Evolutionary conservation across 2,113 vertebrate species (phyloP).

Genomic region (Mus pahari): DNA sequence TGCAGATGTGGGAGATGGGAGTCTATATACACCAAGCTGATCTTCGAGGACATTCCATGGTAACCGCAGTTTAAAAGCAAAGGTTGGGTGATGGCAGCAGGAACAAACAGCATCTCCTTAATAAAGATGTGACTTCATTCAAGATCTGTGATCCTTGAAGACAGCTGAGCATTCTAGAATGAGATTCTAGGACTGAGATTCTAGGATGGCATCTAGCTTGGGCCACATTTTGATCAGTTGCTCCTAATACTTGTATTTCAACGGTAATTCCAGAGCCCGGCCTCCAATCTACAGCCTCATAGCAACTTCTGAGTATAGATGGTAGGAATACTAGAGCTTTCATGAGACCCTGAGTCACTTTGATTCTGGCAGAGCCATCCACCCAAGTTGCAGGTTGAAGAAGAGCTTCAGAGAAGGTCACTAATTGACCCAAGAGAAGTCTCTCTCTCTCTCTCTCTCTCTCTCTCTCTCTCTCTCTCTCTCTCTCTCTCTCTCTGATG

Average conservation of each 20-base stretch:
- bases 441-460: background rate
- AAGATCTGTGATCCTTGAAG: background rate
- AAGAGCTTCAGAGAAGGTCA: background rate
- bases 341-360: background rate
- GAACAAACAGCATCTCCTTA: background rate
- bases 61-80: background rate
- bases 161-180: background rate
- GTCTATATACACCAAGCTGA: background rate
- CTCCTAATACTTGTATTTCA: background rate
- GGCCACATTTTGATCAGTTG: background rate
- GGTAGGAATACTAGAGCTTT: background rate
- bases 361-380: background rate
- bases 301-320: background rate
- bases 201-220: background rate
- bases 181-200: too few relatives aligned
- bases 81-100: background rate
- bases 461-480: too few relatives aligned
- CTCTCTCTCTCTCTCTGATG: background rate
- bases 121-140: background rate
- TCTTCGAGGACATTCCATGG: background rate
- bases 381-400: background rate
- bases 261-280: background rate
- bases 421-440: background rate
- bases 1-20: background rate
- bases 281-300: constrained; percentile 26